A percentile compares a stretch with the other conserved stretches of the same genome.
These are phyloP conservation scores for Palaemon carinicauda DNA, from an alignment of 1,140 invertebrate species.

Conservation along the genomic window DNA sequence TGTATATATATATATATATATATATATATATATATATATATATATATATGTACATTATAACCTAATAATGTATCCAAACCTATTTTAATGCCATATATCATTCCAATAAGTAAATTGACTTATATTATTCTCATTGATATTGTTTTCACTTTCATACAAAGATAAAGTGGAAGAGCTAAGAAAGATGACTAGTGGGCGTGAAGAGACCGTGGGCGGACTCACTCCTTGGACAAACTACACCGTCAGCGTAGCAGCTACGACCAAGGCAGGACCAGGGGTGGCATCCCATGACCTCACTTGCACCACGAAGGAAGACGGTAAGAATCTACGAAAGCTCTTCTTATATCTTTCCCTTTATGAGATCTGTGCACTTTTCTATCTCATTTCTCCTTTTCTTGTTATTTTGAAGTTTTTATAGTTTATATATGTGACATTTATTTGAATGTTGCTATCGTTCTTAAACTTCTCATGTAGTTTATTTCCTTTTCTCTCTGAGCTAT, in stretches of 20 bases:
- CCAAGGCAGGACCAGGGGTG: conserved; percentile 66
- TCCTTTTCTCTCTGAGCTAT: no score
- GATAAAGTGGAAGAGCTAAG: neutral
- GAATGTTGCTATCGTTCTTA: no score
- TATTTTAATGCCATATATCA: no score
- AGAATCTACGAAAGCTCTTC: neutral
- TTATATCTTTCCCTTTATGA: neutral
- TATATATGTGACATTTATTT: no score
- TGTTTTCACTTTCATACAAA: neutral
- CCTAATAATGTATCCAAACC: no score
- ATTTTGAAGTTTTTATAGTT: no score
- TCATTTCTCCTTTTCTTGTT: no score
- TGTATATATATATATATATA: neutral
- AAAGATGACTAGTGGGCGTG: conserved; percentile 53
- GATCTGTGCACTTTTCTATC: no score
- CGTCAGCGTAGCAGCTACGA: conserved; percentile 66
- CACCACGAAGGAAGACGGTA: conserved; percentile 66
- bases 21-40: neutral
- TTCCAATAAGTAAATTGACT: neutral
- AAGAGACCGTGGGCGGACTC: conserved; percentile 65
- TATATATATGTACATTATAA: neutral
- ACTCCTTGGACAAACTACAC: conserved; percentile 68
- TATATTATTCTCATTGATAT: neutral
- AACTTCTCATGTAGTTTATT: no score
- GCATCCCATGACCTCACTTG: conserved; percentile 65